These are phyloP conservation scores for Rhagoletis zephyria DNA, from an alignment of 1,140 invertebrate genomes.

Conservation along the genomic window DNA sequence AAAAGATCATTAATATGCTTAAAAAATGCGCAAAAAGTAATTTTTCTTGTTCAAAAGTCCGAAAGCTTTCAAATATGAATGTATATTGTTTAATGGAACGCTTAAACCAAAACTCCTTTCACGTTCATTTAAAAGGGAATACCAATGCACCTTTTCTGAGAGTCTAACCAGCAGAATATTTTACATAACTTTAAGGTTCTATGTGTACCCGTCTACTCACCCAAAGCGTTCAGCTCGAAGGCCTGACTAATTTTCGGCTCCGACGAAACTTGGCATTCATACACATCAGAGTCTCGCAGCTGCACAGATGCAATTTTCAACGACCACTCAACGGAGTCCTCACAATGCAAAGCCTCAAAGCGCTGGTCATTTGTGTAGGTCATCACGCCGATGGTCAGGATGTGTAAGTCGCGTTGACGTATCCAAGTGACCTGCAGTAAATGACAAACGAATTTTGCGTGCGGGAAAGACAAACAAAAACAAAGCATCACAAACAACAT, in stretches of 20 bases:
- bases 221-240: conserved; percentile 83
- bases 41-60: too few species aligned
- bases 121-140: too few species aligned
- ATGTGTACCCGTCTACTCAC: conserved; percentile 75
- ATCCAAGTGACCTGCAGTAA: conserved; percentile 82
- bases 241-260: conserved; percentile 85
- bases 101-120: too few species aligned
- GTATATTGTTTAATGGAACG: too few species aligned
- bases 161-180: too few species aligned
- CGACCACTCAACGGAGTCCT: conserved; percentile 87
- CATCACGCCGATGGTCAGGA: conserved; percentile 82
- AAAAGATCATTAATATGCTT: too few species aligned
- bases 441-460: not conserved
- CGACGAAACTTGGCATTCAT: conserved; percentile 87
- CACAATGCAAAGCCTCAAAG: conserved; percentile 83
- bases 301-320: conserved; percentile 84
- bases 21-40: too few species aligned
- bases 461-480: not conserved
- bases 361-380: conserved; percentile 85
- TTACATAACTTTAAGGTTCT: too few species aligned
- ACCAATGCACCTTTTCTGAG: too few species aligned
- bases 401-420: conserved; percentile 82
- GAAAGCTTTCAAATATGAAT: too few species aligned
- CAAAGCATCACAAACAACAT: not conserved
- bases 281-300: conserved; percentile 80